phyloP scores from a whole-genome alignment of 1,140 invertebrate genomes.

The Trypoxylus dichotomus region DNA sequence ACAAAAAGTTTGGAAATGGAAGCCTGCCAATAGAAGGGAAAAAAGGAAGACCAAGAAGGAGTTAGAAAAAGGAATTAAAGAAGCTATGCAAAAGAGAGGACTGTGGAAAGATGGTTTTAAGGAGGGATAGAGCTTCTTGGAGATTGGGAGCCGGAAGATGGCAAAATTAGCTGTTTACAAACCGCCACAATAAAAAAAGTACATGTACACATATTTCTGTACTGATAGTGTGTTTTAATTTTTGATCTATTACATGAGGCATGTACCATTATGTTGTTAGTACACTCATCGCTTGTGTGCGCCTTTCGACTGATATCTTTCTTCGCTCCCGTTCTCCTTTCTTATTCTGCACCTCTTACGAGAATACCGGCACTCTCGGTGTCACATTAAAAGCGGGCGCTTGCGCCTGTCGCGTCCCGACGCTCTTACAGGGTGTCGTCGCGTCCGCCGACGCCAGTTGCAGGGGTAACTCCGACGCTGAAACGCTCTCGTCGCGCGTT shows the following conservation, averaged over 20 bases:
- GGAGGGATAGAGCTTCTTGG: no score
- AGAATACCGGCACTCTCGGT: not conserved
- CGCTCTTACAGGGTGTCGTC: constrained; percentile 31
- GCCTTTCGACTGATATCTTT: not conserved
- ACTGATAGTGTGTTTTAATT: not conserved
- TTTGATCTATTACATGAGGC: not conserved
- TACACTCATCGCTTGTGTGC: not conserved
- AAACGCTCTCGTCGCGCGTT: not conserved
- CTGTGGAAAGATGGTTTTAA: no score
- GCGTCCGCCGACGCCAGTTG: constrained; percentile 31
- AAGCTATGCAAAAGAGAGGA: no score
- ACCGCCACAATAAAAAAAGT: no score
- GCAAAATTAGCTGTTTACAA: no score
- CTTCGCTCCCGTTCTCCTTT: not conserved
- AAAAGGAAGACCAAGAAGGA: no score
- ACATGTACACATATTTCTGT: not conserved
- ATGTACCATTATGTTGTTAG: not conserved
- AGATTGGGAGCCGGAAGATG: no score
- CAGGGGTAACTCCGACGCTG: constrained; percentile 25
- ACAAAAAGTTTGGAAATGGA: no score
- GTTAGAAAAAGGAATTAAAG: no score
- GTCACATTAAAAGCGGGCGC: constrained; percentile 27
- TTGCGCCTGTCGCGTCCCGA: constrained; percentile 19
- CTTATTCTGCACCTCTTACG: not conserved
- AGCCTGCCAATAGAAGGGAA: no score